A percentile compares a stretch with the other conserved stretches of the same genome.
phyloP scores from a whole-genome alignment of 2,797 vertebrate species.

The Menidia menidia region DNA sequence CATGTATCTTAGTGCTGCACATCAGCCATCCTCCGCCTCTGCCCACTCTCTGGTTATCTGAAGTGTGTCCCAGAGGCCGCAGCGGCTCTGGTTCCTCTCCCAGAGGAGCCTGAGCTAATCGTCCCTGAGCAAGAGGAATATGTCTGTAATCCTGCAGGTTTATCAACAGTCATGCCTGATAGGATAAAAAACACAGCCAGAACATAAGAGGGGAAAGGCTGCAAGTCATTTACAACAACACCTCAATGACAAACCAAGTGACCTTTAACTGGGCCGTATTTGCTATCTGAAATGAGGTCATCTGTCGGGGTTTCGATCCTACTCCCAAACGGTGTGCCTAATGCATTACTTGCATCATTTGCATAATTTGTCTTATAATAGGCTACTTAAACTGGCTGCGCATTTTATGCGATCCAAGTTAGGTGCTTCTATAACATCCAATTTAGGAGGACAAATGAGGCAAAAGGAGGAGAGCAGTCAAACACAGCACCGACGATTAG shows the following conservation, averaged over 20 bases:
- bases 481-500: conserved; percentile 56
- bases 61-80: conserved; percentile 70
- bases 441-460: conserved; percentile 60
- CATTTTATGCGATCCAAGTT: conserved; percentile 47
- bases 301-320: conserved; percentile 47
- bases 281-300: conserved; percentile 55
- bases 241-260: conserved; percentile 66
- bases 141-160: conserved; percentile 82
- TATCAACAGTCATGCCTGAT: conserved; percentile 75
- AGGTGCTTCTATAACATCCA: conserved; percentile 49
- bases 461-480: conserved; percentile 62
- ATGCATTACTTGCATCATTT: conserved; percentile 51
- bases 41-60: conserved; percentile 60
- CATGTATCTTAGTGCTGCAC: conserved; percentile 54
- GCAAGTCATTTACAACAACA: conserved; percentile 61
- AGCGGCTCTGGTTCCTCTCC: conserved; percentile 80
- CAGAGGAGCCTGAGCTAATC: conserved; percentile 75
- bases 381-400: conserved; percentile 48
- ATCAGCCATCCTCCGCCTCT: conserved; percentile 57
- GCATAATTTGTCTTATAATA: conserved; percentile 62
- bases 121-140: conserved; percentile 60
- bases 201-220: conserved; percentile 52
- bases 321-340: conserved; percentile 34
- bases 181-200: conserved; percentile 51
- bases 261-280: conserved; percentile 63